Percentiles rank a stretch among this genome's conserved stretches.
Evolutionary conservation across 2,888 invertebrate species (phyloP).

Genomic region (Ochropleura leucogaster): DNA sequence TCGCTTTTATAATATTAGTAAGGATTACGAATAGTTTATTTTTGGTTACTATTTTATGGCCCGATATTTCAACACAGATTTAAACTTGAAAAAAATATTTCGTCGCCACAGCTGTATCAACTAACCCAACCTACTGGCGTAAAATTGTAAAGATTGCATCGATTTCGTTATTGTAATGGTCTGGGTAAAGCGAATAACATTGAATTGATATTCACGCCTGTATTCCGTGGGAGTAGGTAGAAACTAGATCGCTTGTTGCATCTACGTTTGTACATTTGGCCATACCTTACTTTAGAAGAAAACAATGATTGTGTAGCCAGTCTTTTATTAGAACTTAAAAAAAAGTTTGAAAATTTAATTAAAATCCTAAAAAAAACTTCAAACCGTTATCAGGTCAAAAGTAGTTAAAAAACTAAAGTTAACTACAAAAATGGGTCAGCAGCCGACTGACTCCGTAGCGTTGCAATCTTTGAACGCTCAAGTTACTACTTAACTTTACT

Average conservation of each 20-base stretch:
- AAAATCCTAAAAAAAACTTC: not conserved
- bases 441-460: slow-evolving; percentile 3
- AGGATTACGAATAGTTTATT: not conserved
- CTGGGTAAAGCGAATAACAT: not conserved
- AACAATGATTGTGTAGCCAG: not conserved
- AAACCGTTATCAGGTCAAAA: slow-evolving; percentile 35
- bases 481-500: slow-evolving; percentile 38
- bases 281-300: no score
- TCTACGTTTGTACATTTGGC: not conserved
- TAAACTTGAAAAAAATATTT: not conserved
- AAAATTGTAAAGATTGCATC: no score
- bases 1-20: no score
- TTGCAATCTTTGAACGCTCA: slow-evolving; percentile 43
- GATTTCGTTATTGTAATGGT: not conserved
- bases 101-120: no score
- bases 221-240: not conserved
- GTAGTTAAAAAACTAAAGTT: slow-evolving; percentile 31
- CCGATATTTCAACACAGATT: not conserved
- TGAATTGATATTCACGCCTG: no score
- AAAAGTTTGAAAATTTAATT: not conserved
- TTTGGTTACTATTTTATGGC: not conserved
- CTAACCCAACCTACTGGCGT: no score
- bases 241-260: not conserved
- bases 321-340: not conserved
- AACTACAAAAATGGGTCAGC: slow-evolving; percentile 50